Evolutionary conservation across 2,113 vertebrate species (phyloP).

Genomic region (Sciurus niger): DNA sequence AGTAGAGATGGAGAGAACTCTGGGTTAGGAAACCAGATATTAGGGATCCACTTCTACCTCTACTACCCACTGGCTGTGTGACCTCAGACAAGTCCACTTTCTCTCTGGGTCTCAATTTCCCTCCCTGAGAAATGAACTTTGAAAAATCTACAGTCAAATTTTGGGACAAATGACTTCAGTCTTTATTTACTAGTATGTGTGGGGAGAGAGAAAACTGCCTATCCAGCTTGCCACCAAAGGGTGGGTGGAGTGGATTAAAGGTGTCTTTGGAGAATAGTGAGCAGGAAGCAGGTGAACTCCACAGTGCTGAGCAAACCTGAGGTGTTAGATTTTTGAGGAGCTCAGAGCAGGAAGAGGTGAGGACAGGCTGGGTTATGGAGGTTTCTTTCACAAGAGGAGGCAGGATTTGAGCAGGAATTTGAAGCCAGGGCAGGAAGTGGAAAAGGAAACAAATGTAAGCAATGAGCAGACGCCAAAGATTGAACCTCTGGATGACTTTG

Average conservation of each 20-base stretch:
- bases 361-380: background rate
- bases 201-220: background rate
- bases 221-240: background rate
- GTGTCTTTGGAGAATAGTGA: background rate
- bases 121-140: background rate
- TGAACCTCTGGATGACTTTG: background rate
- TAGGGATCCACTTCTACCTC: background rate
- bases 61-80: background rate
- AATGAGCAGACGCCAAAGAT: background rate
- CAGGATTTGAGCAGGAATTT: background rate
- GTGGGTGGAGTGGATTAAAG: background rate
- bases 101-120: slow-evolving; percentile 27
- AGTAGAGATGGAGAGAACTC: background rate
- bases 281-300: background rate
- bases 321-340: background rate
- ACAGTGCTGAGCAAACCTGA: background rate
- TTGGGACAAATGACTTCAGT: background rate
- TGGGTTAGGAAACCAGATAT: background rate
- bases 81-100: background rate
- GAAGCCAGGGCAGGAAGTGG: background rate
- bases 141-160: background rate
- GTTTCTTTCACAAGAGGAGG: background rate
- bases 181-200: background rate
- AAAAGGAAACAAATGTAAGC: background rate
- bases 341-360: background rate